phyloP scores from a whole-genome alignment of 2,797 vertebrate genomes.

The Pogonophryne albipinna region DNA sequence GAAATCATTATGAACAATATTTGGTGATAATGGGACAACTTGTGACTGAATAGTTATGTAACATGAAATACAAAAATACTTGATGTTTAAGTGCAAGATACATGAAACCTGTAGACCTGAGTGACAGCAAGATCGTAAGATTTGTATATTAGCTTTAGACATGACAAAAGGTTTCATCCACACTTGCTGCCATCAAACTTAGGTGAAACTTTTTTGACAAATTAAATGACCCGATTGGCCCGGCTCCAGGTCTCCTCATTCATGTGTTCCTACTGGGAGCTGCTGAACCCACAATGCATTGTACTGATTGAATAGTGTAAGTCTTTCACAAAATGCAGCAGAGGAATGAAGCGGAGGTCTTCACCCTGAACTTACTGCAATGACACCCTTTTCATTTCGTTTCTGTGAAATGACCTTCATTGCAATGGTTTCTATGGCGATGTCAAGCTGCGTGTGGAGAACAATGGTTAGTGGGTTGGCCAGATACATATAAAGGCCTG shows the following conservation, averaged over 20 bases:
- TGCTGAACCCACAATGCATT: slow-evolving; percentile 60
- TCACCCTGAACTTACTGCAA: slow-evolving; percentile 70
- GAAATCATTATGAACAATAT: background rate
- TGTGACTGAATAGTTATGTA: background rate
- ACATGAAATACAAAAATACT: background rate
- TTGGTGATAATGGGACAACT: no score
- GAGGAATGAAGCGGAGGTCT: slow-evolving; percentile 54
- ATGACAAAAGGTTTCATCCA: slow-evolving; percentile 14
- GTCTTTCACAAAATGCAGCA: slow-evolving; percentile 58
- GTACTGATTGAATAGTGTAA: slow-evolving; percentile 57
- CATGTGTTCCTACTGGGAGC: slow-evolving; percentile 43
- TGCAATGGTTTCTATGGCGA: slow-evolving; percentile 57
- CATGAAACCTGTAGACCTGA: background rate
- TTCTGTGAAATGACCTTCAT: slow-evolving; percentile 72
- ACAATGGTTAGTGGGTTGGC: slow-evolving; percentile 43
- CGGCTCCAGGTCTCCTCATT: slow-evolving; percentile 60
- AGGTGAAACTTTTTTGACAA: slow-evolving; percentile 38
- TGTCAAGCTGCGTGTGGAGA: slow-evolving; percentile 62
- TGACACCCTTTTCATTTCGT: slow-evolving; percentile 62
- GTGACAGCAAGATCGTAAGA: no score
- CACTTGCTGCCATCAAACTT: slow-evolving; percentile 44
- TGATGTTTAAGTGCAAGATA: no score
- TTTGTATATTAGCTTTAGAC: background rate
- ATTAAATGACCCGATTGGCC: slow-evolving; percentile 49
- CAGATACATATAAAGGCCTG: slow-evolving; percentile 62